Base-by-base conservation (phyloP, 2,888 invertebrate genomes). In the Portevinia maculata region DNA sequence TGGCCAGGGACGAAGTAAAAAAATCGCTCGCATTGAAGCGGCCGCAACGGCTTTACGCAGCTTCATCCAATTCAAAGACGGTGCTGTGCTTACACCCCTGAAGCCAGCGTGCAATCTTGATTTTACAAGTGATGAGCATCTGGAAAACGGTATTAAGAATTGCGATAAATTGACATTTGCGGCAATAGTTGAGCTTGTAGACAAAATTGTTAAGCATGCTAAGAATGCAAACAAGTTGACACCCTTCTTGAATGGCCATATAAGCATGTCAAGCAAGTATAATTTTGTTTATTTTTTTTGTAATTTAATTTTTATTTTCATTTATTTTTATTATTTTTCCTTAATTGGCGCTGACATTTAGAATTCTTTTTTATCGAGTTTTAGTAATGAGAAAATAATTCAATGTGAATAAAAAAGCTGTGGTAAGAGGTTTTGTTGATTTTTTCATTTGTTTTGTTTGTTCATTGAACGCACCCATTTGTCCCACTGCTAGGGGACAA, bases 1-100 rank as follows among this genome's bases (percentile, higher is more conserved):
- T 85, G 93, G 93, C 28, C 89, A 89, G 74, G 93, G 93, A 21
- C 90, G 92, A 50, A 93, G 92, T 79, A 93, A 93, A 88, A 93
- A 93, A 87, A 89, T 91, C 37, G 93, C 93, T 5, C 91, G 92
- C 83, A 91, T 91, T 85, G 92, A 92, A 85, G 93, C 93, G 1
- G 93, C 93, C 7, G 92, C 92, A 73, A 91, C 91, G 41, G 93
- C 92, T 6, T 86, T 93, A 59, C 91, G 92, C 78, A 92, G 92
- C 46, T 93, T 93, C 87, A 92, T 93, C 84, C 92, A 93, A 87
- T 92, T 93, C 85, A 92, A 92, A 86, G 91, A 91, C 86, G 88
- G 89, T 46, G 88, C 90, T 37, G 87, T 88, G 24, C 79, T 91
- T 39, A 87, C 89, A 75, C 88, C 90, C 62, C 69, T 91, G 65